Evolutionary conservation across 2,797 vertebrate species (phyloP), one percentile per base, ranked within the genome.

Genomic region (Podarcis siculus): DNA sequence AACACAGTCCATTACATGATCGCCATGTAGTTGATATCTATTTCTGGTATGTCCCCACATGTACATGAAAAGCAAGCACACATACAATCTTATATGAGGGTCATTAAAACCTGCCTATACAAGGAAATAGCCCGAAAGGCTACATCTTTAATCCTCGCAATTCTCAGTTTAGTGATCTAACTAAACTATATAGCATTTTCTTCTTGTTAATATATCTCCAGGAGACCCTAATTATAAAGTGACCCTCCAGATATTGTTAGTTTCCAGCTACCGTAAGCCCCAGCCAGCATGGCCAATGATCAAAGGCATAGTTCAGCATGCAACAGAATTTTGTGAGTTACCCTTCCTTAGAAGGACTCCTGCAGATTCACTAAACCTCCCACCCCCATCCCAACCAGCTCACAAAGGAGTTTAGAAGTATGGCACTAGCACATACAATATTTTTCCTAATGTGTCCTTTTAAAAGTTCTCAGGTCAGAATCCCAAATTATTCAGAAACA

Each of bases 1-100:
- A 93, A 95, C 73, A 93, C 89, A 87, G 82, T 89, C 79, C 95
- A 95, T 93, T 21, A 91, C 94, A 95, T 95, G 87, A 95, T 94
- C 87, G 90, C 79, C 79, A 87, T 91, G 87, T 55, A 88, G 90
- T 88, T 92, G 92, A 90, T 94, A 92, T 93, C 91, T 93, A 87
- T 93, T 86, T 82, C 8, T 89, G 91, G 87, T 92, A 87, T 91
- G 92, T 92, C 92, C 91, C 90, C 42, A 95, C 94, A 92, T 87
- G 92, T 92, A 93, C 91, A 92, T 89, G 27, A 90, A 93, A 92
- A 66, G 75, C 37, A 80, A 87, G 89, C 87, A 92, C 78, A 27
- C 67, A 79, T 39, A 76, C 55, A 93, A 10, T 81, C 91, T 87
- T 92, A 84, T 86, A 55, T 4, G 83, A 90, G 86, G 89, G 79